Evolutionary conservation across 2,113 vertebrate species (phyloP).

Genomic region (Misgurnus anguillicaudatus): DNA sequence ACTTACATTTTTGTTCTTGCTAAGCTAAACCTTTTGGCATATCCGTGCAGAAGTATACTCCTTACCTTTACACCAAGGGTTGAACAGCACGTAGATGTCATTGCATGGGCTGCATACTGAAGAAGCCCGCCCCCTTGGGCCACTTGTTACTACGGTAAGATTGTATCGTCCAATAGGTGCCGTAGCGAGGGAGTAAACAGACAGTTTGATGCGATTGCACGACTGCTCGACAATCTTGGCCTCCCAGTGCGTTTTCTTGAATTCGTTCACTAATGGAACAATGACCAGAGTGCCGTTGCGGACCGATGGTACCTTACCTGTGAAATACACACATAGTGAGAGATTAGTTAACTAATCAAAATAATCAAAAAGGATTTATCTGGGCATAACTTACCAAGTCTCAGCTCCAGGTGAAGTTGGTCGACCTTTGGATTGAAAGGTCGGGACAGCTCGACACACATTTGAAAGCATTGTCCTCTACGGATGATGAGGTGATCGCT

Average conservation of each 20-base stretch:
- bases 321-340: not conserved
- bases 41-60: not conserved
- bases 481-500: slow-evolving; percentile 75
- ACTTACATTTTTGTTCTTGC: not conserved
- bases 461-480: slow-evolving; percentile 79
- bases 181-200: slow-evolving; percentile 70
- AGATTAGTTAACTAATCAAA: not conserved
- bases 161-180: slow-evolving; percentile 82
- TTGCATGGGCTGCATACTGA: slow-evolving; percentile 68
- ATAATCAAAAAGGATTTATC: not conserved
- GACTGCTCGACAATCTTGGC: slow-evolving; percentile 68
- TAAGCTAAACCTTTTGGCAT: no score
- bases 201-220: slow-evolving; percentile 68
- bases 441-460: slow-evolving; percentile 74
- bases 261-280: slow-evolving; percentile 32
- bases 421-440: slow-evolving; percentile 70
- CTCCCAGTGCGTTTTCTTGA: slow-evolving; percentile 27
- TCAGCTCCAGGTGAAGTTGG: slow-evolving; percentile 75
- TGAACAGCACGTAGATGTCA: slow-evolving; percentile 83
- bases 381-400: slow-evolving; percentile 69
- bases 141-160: slow-evolving; percentile 70
- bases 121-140: slow-evolving; percentile 61
- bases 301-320: slow-evolving; percentile 17
- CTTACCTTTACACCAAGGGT: slow-evolving; percentile 72
- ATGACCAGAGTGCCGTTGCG: slow-evolving; percentile 22